These are phyloP conservation scores for Acanthopagrus latus DNA, from an alignment of 2,797 vertebrate genomes.

Conservation along the genomic window DNA sequence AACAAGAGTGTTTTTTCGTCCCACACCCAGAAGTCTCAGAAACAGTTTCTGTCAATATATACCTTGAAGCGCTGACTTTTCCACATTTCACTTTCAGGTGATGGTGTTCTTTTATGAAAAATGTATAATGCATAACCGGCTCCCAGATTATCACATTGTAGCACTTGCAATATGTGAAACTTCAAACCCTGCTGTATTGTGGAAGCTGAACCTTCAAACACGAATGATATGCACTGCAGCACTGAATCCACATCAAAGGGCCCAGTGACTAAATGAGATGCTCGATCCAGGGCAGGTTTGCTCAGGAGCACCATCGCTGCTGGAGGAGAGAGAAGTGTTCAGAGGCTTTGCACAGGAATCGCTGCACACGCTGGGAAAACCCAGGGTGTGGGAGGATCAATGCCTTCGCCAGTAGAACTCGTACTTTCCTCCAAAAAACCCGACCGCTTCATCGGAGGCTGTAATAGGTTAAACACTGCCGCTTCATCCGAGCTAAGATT, in stretches of 20 bases:
- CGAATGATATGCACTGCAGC: constrained; percentile 80
- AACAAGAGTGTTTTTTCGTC: constrained; percentile 77
- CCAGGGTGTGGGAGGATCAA: constrained; percentile 79
- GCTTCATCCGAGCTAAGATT: constrained; percentile 74
- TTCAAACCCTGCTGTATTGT: constrained; percentile 81
- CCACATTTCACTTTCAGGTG: constrained; percentile 79
- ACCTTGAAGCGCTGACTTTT: constrained; percentile 78
- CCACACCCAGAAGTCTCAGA: constrained; percentile 71
- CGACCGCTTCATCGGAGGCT: constrained; percentile 67
- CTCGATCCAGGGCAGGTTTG: constrained; percentile 81
- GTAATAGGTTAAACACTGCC: constrained; percentile 81
- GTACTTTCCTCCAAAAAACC: constrained; percentile 68
- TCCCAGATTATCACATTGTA: constrained; percentile 84
- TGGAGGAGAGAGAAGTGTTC: constrained; percentile 76
- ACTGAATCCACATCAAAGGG: constrained; percentile 84
- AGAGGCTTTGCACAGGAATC: constrained; percentile 77
- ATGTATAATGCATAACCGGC: constrained; percentile 83
- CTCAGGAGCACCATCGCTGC: constrained; percentile 73
- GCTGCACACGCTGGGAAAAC: constrained; percentile 73
- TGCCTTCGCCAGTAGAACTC: constrained; percentile 69
- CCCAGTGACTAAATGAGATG: constrained; percentile 82
- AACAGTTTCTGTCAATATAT: constrained; percentile 79
- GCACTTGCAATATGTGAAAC: constrained; percentile 82
- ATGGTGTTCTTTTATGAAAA: constrained; percentile 81
- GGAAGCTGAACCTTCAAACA: constrained; percentile 82